phyloP scores from a whole-genome alignment of 2,797 vertebrate genomes.

The Dendrocincla tyrannina region DNA sequence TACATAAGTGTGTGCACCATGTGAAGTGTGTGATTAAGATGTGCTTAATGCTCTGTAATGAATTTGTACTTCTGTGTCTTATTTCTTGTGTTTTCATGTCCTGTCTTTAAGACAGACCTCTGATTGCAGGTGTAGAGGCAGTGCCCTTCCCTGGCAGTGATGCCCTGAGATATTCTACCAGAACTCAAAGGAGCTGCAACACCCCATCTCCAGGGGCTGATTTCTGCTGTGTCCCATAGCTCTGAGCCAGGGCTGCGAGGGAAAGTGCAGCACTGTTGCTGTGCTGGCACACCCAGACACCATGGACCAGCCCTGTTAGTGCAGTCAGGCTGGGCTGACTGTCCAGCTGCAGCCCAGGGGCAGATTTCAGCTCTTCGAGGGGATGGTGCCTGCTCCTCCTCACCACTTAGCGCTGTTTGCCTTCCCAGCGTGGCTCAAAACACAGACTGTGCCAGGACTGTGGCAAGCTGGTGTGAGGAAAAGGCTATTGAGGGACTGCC shows the following conservation, averaged over 20 bases:
- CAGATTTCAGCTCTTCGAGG: not conserved
- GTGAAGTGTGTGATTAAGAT: not conserved
- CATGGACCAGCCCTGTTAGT: not conserved
- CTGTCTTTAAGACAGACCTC: not conserved
- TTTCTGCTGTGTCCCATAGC: not conserved
- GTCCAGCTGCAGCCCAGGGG: not conserved
- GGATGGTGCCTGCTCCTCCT: not conserved
- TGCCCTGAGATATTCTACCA: accelerated
- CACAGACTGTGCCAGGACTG: not conserved
- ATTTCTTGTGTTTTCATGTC: not conserved
- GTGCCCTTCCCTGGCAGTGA: not conserved
- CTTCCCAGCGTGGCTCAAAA: not conserved
- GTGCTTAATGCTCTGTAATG: not conserved
- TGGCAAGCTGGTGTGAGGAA: not conserved
- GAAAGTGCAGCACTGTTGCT: not conserved
- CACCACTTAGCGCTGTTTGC: not conserved
- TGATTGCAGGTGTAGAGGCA: not conserved
- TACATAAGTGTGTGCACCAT: not conserved
- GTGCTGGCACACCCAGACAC: not conserved
- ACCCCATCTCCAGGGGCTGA: accelerated
- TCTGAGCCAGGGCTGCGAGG: not conserved
- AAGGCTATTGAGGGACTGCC: not conserved
- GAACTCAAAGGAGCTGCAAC: not conserved
- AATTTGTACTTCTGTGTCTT: not conserved
- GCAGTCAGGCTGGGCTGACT: not conserved